Base-by-base conservation (phyloP, 2,113 vertebrate genomes). In the Corythoichthys intestinalis region DNA sequence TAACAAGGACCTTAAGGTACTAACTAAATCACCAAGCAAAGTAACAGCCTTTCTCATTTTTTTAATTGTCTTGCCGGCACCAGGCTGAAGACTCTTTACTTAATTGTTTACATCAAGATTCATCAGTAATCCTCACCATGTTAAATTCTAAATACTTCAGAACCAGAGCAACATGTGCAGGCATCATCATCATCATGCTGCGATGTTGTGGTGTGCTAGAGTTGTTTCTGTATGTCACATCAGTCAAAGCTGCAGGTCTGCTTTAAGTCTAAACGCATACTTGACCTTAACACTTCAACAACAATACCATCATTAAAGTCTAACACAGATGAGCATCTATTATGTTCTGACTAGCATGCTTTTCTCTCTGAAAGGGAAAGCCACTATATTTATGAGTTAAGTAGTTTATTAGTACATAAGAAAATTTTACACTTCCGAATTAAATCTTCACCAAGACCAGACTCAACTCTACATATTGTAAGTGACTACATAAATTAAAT, bases 1-100 rank as follows among this genome's bases (percentile, higher is more conserved):
- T 77, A 99, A 99, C 92, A 99, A 99, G 80, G 97, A 99, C 87
- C 94, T 99, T 62, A 99, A 99, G 96, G 97, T 99, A 94, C 0
- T 10, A 1, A 48, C 46, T 8, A 61, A 41, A 38, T 39, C 37
- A 17, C 59, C 1, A 35, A 61, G 37, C 38, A 14, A 1, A 15
- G n/a, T 58, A 6, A 63, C n/a, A 6, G 17, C 1, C 3, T 65
- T 63, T 58, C 49, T 67, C 63, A 65, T 75, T 74, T 70, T 76
- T 15, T 54, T 76, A 66, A 68, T 79, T 75, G 59, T 81, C 5
- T 63, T 2, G 35, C 20, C 62, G 20, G 59, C 38, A 39, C 14
- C 15, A n/a, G 2, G 38, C 15, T 41, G 15, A 61, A 39, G 15
- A n/a, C 58, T 37, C 4, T 3, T 54, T 20, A 54, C 17, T 7